Conservation (phyloP, 2,888 invertebrate genomes). For the Epistrophe grossulariae region DNA sequence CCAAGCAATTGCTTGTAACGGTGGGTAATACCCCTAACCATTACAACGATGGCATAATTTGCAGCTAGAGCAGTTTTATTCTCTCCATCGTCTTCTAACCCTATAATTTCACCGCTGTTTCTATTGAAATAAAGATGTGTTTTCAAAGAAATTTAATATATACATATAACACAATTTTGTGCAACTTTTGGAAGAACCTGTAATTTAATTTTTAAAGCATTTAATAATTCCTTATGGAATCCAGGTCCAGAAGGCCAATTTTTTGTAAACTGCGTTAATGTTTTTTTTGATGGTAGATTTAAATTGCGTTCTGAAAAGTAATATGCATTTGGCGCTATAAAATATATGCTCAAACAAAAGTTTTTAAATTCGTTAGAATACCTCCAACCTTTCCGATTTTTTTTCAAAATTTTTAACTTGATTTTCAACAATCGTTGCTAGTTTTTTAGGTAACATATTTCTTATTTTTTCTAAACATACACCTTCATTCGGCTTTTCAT, state of each 20-base stretch:
- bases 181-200: slow-evolving; percentile 19
- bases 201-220: slow-evolving; percentile 1
- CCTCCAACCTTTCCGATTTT: not conserved
- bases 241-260: slow-evolving; percentile 42
- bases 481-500: too few species aligned
- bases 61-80: slow-evolving; percentile 35
- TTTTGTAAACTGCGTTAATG: slow-evolving; percentile 29
- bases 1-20: slow-evolving; percentile 11
- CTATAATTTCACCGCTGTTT: slow-evolving; percentile 28
- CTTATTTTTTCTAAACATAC: too few species aligned
- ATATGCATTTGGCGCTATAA: not conserved
- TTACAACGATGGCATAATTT: slow-evolving; percentile 36
- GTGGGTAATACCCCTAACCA: slow-evolving; percentile 18
- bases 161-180: slow-evolving; percentile 1
- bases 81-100: slow-evolving; percentile 6
- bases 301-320: slow-evolving; percentile 32
- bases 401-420: not conserved
- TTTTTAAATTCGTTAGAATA: slow-evolving; percentile 30
- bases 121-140: slow-evolving; percentile 27
- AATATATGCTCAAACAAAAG: slow-evolving; percentile 23
- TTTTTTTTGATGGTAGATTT: slow-evolving; percentile 33
- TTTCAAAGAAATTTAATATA: slow-evolving; percentile 36
- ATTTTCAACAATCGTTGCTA: not conserved
- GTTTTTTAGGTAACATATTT: not conserved
- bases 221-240: slow-evolving; percentile 5